Evolutionary conservation across 1,140 invertebrate species (phyloP).

Genomic region (Plutomurus gul): DNA sequence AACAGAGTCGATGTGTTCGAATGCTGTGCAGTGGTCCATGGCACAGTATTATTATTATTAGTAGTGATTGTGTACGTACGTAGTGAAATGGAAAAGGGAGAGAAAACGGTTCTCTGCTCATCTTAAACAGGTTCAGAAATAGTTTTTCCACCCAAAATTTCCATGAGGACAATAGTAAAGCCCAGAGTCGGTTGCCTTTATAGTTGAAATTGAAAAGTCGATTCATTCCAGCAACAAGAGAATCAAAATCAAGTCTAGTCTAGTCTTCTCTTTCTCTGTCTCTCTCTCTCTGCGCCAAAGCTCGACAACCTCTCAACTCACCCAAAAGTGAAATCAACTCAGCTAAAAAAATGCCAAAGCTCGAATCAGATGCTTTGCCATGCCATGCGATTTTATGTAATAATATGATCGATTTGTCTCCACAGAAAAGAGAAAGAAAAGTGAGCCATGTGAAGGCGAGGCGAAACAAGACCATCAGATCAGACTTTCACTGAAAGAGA

Average conservation of each 20-base stretch:
- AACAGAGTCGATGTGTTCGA: too few relatives aligned
- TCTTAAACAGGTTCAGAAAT: too few relatives aligned
- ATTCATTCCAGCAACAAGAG: slow-evolving; percentile 18
- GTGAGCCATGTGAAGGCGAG: neutral
- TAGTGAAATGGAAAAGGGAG: too few relatives aligned
- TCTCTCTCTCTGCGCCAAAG: neutral
- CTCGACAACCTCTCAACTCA: slow-evolving; percentile 9
- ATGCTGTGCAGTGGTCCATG: too few relatives aligned
- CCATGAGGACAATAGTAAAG: neutral
- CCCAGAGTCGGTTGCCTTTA: neutral
- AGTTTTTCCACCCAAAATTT: too few relatives aligned
- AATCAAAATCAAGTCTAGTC: slow-evolving; percentile 7
- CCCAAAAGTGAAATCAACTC: slow-evolving; percentile 14
- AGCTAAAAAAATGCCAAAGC: slow-evolving; percentile 14
- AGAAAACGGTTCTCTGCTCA: too few relatives aligned
- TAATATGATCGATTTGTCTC: slow-evolving; percentile 21
- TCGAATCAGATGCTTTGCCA: slow-evolving; percentile 8
- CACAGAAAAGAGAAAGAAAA: neutral
- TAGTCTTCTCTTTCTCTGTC: neutral
- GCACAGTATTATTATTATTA: too few relatives aligned
- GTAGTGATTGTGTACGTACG: too few relatives aligned
- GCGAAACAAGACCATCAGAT: neutral
- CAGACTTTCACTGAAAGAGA: neutral
- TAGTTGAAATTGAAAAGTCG: slow-evolving; percentile 7
- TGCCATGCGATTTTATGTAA: slow-evolving; percentile 18